Evolutionary conservation across 2,113 vertebrate genomes (phyloP).

Genomic region (Riparia riparia): DNA sequence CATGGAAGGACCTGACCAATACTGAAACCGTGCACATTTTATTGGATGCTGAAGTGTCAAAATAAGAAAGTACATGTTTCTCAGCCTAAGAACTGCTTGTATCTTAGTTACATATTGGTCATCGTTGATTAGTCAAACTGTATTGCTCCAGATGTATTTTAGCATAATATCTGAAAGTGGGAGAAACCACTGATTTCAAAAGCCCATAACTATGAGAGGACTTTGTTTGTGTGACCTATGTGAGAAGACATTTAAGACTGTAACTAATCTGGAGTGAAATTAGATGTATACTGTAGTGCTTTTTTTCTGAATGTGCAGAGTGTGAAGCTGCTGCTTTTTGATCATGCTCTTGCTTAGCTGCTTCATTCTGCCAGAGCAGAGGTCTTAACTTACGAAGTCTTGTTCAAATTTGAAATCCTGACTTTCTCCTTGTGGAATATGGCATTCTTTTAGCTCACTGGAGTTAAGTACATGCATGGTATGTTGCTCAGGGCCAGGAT

Average conservation of each 20-base stretch:
- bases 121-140: background rate
- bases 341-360: background rate
- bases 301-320: background rate
- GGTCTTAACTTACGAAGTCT: background rate
- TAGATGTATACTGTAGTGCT: background rate
- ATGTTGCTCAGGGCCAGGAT: background rate
- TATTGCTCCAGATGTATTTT: background rate
- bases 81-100: background rate
- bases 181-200: background rate
- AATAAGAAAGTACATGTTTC: background rate
- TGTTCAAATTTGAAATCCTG: background rate
- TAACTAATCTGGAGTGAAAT: background rate
- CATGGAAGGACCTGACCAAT: background rate
- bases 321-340: background rate
- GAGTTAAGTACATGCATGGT: accelerated
- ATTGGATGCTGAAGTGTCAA: background rate
- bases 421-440: background rate
- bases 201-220: background rate
- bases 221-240: background rate
- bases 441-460: background rate
- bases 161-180: background rate
- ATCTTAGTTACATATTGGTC: background rate
- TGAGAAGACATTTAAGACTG: background rate
- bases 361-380: background rate
- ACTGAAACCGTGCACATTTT: background rate